Evolutionary conservation across 2,888 invertebrate genomes (phyloP), one percentile per base, ranked within the genome.

Genomic region (Alviniconcha strummeri): DNA sequence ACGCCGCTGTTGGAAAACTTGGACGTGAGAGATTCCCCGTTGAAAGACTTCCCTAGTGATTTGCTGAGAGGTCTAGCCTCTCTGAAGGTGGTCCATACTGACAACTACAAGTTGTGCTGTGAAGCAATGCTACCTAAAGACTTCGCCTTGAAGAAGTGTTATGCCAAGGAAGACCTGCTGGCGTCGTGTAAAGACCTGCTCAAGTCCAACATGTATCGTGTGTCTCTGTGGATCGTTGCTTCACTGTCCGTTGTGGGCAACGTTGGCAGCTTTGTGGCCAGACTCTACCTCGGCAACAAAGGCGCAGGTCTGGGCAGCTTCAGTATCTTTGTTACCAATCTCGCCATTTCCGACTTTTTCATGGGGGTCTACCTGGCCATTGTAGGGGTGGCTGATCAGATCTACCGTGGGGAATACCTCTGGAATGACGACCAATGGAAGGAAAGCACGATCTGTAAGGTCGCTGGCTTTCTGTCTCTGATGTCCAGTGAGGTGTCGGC

Each of bases 321-420:
- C 36, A 13, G 4, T 19, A 13, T 79, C 4, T 79, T 79, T 64
- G 64, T 79, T 7, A 9, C 57, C 15, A 56, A 79, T 36, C 60
- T 86, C 55, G 69, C 78, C n/a, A n/a, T 82, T 3, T 84, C 86
- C n/a, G 83, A 86, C 11, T 85, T 88, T 54, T 84, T 84, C 4
- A 89, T 89, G 89, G 89, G 89, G 0, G 55, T 88, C 2, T 89
- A 89, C 76, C 19, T 52, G 36, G 79, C n/a, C 11, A 36, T 54
- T 8, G 8, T 79, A 17, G 67, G 52, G 6, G 36, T 79, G 17
- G 60, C 64, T 13, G 79, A 72, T 52, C 72, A 64, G 52, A 52
- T n/a, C 17, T 52, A 36, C 64, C 72, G 11, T n/a, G 72, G 72
- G 52, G 7, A 72, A n/a, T 72, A 72, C 7, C n/a, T 72, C 11